Evolutionary conservation across 2,888 invertebrate species (phyloP), one percentile per base, ranked within the genome.

Genomic region (Strigamia crassipes): DNA sequence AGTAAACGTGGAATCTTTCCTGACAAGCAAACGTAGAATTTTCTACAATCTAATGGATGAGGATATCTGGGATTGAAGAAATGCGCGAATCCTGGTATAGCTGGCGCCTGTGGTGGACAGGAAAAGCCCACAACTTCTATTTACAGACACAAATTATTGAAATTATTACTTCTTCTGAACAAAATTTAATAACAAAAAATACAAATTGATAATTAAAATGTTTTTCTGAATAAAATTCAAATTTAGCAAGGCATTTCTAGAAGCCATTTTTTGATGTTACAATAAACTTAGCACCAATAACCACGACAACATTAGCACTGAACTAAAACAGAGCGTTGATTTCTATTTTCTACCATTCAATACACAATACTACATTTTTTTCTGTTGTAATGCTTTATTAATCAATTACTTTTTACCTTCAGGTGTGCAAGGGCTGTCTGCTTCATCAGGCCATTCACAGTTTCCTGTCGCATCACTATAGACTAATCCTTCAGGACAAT

Each of bases 401-500:
- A 27, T 27, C 1, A 27, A 27, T 27, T 27, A 27, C 10, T 66
- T 86, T 81, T 84, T 88, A 93, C 94, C 92, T 91, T 94, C 94
- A 80, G 93, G 93, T 86, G 95, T 93, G 85, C 95, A 95, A n/a
- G 27, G 18, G 86, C 95, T 92, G 84, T 92, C 93, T 51, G 93
- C 93, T 13, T 92, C 89, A 83, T 92, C 94, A 4, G 96, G 95
- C 96, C 96, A 96, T 81, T 95, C 95, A 87, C 96, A 96, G 81
- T 94, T 95, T 82, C 96, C 96, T 73, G 92, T 92, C 89, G 92
- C 94, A 88, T 96, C 95, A 87, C 96, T 95, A 88, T 96, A 96
- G 89, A 95, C 94, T 61, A 96, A 91, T 38, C 96, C 96, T 84
- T 93, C 91, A n/a, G 96, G 94, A 88, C 96, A 96, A 85, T 92